Base-by-base conservation (phyloP, 2,888 invertebrate genomes). In the Sinelater perroti region DNA sequence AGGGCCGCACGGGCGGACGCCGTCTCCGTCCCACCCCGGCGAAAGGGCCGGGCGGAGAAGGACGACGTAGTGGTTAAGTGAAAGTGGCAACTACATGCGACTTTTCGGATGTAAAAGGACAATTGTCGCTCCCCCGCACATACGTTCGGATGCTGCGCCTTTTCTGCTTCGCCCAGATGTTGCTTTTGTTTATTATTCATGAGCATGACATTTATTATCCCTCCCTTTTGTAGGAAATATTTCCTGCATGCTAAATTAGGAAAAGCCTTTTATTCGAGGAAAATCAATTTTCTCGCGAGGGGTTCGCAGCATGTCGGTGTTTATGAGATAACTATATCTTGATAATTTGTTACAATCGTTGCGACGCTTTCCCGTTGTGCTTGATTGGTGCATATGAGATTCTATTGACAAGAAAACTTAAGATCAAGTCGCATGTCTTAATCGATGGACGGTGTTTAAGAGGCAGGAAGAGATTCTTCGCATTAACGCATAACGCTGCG, bases 161-260 rank as follows among this genome's bases (percentile, higher is more conserved):
- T 66, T 67, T 66, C 62, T 64, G 66, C 63, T 62, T 60, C 63
- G 61, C 63, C 62, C 67, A 67, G 67, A 67, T 67, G 67, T 66
- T 64, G 57, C 62, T 49, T 56, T 61, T 65, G 66, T 67, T 66
- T 67, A 67, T 67, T 67, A 67, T 67, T 67, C 67, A 64, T 65
- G 58, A 58, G 52, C 52, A 42, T 58, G 58, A 58, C 58, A 58
- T 58, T 58, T 58, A 58, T 58, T 58, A 58, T 53, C 53, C 58
- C 35, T 58, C 49, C 52, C 57, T 33, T 30, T 30, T 51, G 18
- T 47, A 45, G 46, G 50, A 52, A 57, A 47, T 57, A 57, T 57
- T 57, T 57, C 57, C 50, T 38, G 44, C 24, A 45, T 56, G 51
- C 51, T 56, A 51, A 50, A 20, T 56, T 49, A 56, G 35, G 30